Evolutionary conservation across 2,888 invertebrate species (phyloP), one percentile per base, ranked within the genome.

Genomic region (Heliconius hortense): DNA sequence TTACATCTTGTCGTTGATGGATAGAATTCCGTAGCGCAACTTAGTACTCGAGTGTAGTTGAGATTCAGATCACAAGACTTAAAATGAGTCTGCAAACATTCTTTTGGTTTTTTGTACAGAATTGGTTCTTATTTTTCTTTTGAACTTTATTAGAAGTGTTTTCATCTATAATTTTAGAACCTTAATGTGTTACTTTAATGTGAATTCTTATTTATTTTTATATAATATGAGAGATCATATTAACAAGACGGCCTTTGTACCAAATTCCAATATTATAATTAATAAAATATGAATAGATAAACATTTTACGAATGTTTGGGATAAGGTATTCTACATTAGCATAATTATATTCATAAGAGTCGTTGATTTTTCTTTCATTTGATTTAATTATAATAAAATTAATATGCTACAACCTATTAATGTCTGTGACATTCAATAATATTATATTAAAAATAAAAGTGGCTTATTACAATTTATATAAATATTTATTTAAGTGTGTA

Each of bases 11-110:
- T 82, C 82, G 80, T 78, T 80, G 82, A 81, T 81, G 81, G 81
- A 82, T 83, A 79, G 79, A 82, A 82, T 81, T 80, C 83, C 80
- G 81, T 82, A 79, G 80, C 80, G 81, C 82, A 82, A 84, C 85
- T 83, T 67, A 15, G 56, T 75, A 69, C 75, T 77, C 63, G 24
- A 72, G 43, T 67, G 64, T 69, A 70, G 72, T 76, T 75, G 59
- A 63, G 68, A 78, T 76, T 70, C 69, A 67, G 72, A 75, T 63
- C 64, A 43, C 39, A 60, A 59, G 71, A 39, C 59, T 56, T 68
- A 53, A 66, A 72, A 39, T 59, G 53, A 64, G 35, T 48, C 26
- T 73, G 73, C 68, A 48, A 69, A 35, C 15, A 69, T 69, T 35
- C 56, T 24, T 66, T 66, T 62, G 28, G 48, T 70, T 69, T 53